Conservation (phyloP, 1,140 invertebrate species). For the Venustaconcha ellipsiformis region DNA sequence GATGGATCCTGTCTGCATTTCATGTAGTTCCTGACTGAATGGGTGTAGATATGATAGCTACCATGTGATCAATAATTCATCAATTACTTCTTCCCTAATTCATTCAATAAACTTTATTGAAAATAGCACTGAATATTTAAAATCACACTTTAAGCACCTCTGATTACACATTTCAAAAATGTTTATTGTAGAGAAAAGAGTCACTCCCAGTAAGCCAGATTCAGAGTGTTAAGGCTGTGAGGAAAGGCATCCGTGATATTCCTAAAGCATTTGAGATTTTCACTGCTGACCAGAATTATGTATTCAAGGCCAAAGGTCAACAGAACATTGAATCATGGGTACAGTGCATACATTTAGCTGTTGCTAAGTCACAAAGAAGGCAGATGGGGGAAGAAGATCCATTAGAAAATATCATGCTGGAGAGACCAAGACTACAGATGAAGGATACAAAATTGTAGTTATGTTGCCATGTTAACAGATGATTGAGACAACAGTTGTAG, state of each 20-base stretch:
- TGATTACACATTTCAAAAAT: not conserved
- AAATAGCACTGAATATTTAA: not conserved
- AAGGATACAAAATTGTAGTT: conserved; percentile 46
- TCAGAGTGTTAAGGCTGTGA: conserved; percentile 86
- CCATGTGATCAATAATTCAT: not conserved
- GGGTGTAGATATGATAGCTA: not conserved
- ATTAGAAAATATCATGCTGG: conserved; percentile 32
- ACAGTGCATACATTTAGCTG: conserved; percentile 68
- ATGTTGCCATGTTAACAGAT: not conserved
- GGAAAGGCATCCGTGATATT: conserved; percentile 79
- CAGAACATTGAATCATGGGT: conserved; percentile 94
- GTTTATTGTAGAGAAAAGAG: conserved; percentile 56
- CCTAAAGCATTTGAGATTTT: conserved; percentile 97
- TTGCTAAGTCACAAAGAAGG: conserved; percentile 39
- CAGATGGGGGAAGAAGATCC: conserved; percentile 10
- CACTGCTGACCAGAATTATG: conserved; percentile 87
- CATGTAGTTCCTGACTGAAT: not conserved
- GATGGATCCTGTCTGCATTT: no score
- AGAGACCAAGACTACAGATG: conserved; percentile 35
- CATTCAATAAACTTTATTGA: not conserved
- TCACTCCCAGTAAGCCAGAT: conserved; percentile 83
- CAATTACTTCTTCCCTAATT: not conserved
- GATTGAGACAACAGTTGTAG: no score
- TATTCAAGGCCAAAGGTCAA: conserved; percentile 93
- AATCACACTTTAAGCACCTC: not conserved